phyloP scores from a whole-genome alignment of 2,888 invertebrate genomes.

The Platynereis dumerilii region DNA sequence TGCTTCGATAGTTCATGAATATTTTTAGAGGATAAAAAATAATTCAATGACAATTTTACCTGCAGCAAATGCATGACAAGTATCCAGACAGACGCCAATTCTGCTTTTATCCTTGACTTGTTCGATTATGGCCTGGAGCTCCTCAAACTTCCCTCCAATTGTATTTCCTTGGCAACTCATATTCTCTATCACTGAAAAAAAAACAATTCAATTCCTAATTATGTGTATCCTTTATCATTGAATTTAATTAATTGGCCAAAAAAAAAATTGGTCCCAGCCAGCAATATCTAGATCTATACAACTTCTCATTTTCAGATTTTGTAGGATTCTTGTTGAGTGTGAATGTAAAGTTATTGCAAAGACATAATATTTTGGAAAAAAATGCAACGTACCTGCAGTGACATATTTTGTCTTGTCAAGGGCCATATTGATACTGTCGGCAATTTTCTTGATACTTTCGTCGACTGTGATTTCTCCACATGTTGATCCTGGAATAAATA shows the following conservation, averaged over 20 bases:
- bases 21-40: not conserved
- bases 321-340: too few relatives aligned
- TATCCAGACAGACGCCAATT: conserved; percentile 65
- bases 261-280: not conserved
- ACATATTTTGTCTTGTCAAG: conserved; percentile 52
- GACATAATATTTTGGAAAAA: too few relatives aligned
- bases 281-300: too few relatives aligned
- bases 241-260: not conserved
- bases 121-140: conserved; percentile 59
- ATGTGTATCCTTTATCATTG: not conserved
- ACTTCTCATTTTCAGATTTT: too few relatives aligned
- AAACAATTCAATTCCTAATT: conserved; percentile 3
- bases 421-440: conserved; percentile 60
- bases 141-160: conserved; percentile 63
- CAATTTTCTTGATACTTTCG: conserved; percentile 58
- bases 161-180: conserved; percentile 63
- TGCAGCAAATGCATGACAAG: conserved; percentile 65
- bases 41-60: conserved; percentile 46
- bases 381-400: conserved; percentile 45
- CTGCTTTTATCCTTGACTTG: conserved; percentile 58
- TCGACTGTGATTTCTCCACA: conserved; percentile 52
- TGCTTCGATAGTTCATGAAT: too few relatives aligned
- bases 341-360: too few relatives aligned
- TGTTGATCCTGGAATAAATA: conserved; percentile 53
- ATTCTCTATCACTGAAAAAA: conserved; percentile 62